phyloP scores from a whole-genome alignment of 2,797 vertebrate genomes.

The Odontamblyopus rebecca region DNA sequence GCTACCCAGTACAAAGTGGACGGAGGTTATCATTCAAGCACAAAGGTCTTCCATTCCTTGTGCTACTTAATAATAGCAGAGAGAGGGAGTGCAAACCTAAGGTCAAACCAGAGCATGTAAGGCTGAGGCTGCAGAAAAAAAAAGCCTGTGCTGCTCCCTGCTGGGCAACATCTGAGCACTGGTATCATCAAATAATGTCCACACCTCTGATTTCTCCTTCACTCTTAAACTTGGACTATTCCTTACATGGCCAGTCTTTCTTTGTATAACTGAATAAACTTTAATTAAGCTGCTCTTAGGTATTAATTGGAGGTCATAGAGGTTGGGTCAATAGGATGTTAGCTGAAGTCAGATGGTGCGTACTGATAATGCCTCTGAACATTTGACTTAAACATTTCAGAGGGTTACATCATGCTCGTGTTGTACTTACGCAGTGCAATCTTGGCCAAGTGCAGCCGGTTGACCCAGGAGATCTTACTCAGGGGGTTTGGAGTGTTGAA shows the following conservation, averaged over 20 bases:
- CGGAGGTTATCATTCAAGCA: not conserved
- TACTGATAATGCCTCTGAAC: constrained; percentile 35
- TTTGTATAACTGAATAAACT: constrained; percentile 1
- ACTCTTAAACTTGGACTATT: not conserved
- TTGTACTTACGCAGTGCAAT: constrained; percentile 78
- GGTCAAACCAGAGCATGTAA: constrained; percentile 23
- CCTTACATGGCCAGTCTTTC: not conserved
- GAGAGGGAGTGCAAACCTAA: constrained; percentile 19
- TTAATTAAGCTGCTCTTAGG: not conserved
- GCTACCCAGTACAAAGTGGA: not conserved
- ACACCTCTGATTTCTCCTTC: not conserved
- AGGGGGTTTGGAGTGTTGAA: constrained; percentile 93
- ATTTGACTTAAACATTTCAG: constrained; percentile 50
- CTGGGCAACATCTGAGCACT: constrained; percentile 44
- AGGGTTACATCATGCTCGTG: constrained; percentile 58
- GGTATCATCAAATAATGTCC: constrained; percentile 18
- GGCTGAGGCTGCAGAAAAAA: constrained; percentile 26
- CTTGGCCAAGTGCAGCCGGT: constrained; percentile 91
- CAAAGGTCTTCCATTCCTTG: constrained; percentile 1
- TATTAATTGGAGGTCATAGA: constrained; percentile 6
- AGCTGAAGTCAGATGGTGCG: constrained; percentile 34
- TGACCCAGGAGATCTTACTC: constrained; percentile 97
- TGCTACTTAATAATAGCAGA: constrained; percentile 5
- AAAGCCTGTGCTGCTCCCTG: constrained; percentile 60
- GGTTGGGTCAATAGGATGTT: constrained; percentile 28